A percentile compares a stretch with the other conserved stretches of the same genome.
phyloP scores from a whole-genome alignment of 1,140 invertebrate genomes.

The Hylaeus volcanicus region DNA sequence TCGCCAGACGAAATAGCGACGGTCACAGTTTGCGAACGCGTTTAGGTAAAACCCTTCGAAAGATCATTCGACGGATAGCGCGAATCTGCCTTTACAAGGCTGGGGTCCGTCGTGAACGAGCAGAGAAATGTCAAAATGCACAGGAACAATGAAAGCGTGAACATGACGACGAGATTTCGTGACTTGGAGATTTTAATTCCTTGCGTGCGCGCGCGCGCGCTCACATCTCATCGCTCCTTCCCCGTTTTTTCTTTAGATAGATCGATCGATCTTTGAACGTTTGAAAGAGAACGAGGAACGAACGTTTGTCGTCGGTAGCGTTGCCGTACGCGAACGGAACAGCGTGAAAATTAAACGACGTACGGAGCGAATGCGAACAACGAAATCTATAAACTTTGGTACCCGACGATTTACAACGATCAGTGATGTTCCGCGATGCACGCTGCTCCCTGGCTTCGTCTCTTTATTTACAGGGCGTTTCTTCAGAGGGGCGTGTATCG shows the following conservation, averaged over 20 bases:
- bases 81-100: no score
- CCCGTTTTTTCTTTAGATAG: neutral
- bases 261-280: no score
- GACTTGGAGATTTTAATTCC: slow-evolving; percentile 12
- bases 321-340: neutral
- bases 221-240: neutral
- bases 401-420: slow-evolving; percentile 33
- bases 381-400: slow-evolving; percentile 11
- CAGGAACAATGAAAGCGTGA: slow-evolving; percentile 49
- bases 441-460: slow-evolving; percentile 15
- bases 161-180: slow-evolving; percentile 47
- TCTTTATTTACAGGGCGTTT: slow-evolving; percentile 44
- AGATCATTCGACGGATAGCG: neutral
- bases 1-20: no score
- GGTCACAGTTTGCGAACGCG: no score
- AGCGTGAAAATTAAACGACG: neutral
- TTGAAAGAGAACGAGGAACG: neutral
- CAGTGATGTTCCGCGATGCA: slow-evolving; percentile 51
- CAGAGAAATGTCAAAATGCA: neutral
- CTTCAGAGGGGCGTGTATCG: slow-evolving; percentile 33
- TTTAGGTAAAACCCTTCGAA: no score
- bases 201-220: no score
- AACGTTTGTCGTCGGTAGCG: neutral
- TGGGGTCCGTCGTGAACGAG: neutral
- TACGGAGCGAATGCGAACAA: slow-evolving; percentile 5